Evolutionary conservation across 2,888 invertebrate genomes (phyloP).

Genomic region (Ennomos erosarius): DNA sequence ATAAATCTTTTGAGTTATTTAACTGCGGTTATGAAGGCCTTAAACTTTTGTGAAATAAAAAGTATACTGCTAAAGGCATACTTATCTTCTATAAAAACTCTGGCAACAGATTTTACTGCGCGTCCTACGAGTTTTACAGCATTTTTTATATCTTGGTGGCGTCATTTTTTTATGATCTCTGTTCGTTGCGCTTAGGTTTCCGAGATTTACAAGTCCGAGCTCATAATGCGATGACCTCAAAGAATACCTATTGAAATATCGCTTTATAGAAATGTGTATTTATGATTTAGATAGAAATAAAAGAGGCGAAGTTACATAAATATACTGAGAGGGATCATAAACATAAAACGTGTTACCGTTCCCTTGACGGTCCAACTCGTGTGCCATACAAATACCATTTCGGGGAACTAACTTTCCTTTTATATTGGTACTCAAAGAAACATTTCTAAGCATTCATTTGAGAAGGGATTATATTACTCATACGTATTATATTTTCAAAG

Average conservation of each 20-base stretch:
- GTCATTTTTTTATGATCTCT: slow-evolving; percentile 51
- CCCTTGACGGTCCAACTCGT: slow-evolving; percentile 51
- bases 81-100: slow-evolving; percentile 46
- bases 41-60: slow-evolving; percentile 46
- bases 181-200: slow-evolving; percentile 44
- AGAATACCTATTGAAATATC: slow-evolving; percentile 41
- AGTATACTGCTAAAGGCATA: slow-evolving; percentile 49
- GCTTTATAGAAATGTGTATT: slow-evolving; percentile 27
- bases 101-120: slow-evolving; percentile 59
- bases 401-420: slow-evolving; percentile 60
- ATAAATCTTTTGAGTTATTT: slow-evolving; percentile 46
- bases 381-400: slow-evolving; percentile 54
- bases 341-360: slow-evolving; percentile 62
- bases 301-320: slow-evolving; percentile 55
- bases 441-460: slow-evolving; percentile 53
- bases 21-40: slow-evolving; percentile 39
- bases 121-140: slow-evolving; percentile 58
- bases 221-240: slow-evolving; percentile 46
- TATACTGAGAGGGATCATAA: slow-evolving; percentile 60
- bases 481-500: no score
- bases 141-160: slow-evolving; percentile 54
- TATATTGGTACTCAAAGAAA: slow-evolving; percentile 53
- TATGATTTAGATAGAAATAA: slow-evolving; percentile 50
- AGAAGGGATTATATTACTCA: slow-evolving; percentile 43
- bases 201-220: slow-evolving; percentile 33